These are phyloP conservation scores for Chiridota heheva DNA, from an alignment of 35 echinoderm and acorn worm genomes.

Conservation along the genomic window DNA sequence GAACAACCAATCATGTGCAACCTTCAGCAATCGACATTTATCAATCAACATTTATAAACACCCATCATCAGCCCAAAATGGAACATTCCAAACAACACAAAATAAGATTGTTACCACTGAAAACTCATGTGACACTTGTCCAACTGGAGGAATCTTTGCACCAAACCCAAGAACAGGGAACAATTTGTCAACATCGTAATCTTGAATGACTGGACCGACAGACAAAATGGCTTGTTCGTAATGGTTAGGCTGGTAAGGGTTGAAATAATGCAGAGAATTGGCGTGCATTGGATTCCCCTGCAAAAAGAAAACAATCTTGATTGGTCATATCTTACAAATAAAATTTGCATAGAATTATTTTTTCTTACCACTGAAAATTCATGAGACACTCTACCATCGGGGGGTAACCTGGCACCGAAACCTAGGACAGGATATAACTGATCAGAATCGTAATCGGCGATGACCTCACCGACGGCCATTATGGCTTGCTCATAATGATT, in stretches of 20 bases:
- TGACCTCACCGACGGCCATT: slow-evolving; percentile 71
- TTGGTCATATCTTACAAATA: too few species aligned
- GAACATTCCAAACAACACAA: too few species aligned
- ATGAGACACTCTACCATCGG: slow-evolving; percentile 68
- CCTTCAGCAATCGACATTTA: too few species aligned
- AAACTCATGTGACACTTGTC: slow-evolving; percentile 91
- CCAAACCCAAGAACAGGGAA: slow-evolving; percentile 97
- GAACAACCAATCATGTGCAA: too few species aligned
- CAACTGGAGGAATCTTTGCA: slow-evolving; percentile 83
- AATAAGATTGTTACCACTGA: slow-evolving; percentile 93
- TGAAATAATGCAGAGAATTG: slow-evolving; percentile 92
- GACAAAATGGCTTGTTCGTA: slow-evolving; percentile 79
- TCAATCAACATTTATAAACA: too few species aligned
- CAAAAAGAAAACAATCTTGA: too few species aligned
- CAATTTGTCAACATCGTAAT: slow-evolving; percentile 89
- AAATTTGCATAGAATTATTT: too few species aligned
- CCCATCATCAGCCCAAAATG: too few species aligned
- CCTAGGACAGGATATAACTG: slow-evolving; percentile 84
- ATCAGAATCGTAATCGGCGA: slow-evolving; percentile 86
- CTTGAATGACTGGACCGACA: slow-evolving; percentile 90
- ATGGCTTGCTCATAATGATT: slow-evolving; percentile 83
- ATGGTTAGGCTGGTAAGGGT: slow-evolving; percentile 92
- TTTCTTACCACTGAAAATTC: slow-evolving; percentile 91
- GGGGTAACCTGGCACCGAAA: slow-evolving; percentile 87
- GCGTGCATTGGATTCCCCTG: slow-evolving; percentile 83